Base-by-base conservation (phyloP, 2,888 invertebrate species). In the Nipponacmea schrenckii region DNA sequence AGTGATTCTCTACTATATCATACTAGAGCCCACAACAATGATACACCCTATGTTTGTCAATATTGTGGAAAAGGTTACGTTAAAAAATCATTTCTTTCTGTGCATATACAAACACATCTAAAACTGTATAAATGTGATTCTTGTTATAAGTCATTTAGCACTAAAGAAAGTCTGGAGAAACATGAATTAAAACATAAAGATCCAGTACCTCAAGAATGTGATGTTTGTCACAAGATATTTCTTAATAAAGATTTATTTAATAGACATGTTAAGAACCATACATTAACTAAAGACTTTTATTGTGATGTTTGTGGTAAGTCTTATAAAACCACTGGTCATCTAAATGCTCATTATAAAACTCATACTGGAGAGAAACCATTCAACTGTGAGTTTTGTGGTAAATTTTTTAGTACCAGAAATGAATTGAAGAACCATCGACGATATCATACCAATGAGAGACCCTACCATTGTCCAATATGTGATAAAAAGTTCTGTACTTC, bases 281-380 rank as follows among this genome's bases (percentile, higher is more conserved):
- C 56, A 24, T 24, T 24, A 10, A 24, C 20, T 20, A 56, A 56
- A 24, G 20, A 20, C 24, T 56, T 56, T 24, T 24, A 56, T 24
- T 56, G 56, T 24, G 56, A 56, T 56, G 56, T 56, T 56, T 56
- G 56, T 56, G 14, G 56, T 7, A 56, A 56, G 24, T 56, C 56
- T 24, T 56, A 24, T 56, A 56, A 20, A 20, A 20, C 20, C 20
- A 56, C 20, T 3, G 24, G 20, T 10, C 20, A 56, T 14, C 14
- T 56, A 56, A 20, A 56, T 24, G 56, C 20, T 24, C 56, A 56
- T 56, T 24, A 12, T 20, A 56, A 24, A 56, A 56, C 24, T 7
- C 56, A 56, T 56, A 56, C 56, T 24, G 56, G 56, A 24, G 56
- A 56, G 14, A 56, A 56, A 56, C 56, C 56, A 56, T 56, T 24